Evolutionary conservation across 1,140 invertebrate genomes (phyloP), one percentile per base, ranked within the genome.

Genomic region (Stenopsyche tienmushanensis): DNA sequence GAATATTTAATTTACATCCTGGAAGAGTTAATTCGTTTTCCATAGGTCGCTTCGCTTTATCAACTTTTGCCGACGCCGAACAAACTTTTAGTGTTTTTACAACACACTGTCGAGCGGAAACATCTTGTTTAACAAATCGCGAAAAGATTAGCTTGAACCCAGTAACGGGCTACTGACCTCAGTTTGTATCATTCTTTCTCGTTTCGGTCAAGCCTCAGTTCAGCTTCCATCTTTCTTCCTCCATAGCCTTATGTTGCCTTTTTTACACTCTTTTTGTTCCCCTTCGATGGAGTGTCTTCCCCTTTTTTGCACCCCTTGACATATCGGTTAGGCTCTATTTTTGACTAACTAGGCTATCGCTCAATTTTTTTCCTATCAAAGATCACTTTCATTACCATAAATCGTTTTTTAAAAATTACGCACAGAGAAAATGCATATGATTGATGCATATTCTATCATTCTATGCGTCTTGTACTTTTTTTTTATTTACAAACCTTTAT

Each of bases 51-150:
- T 57, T 57, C 54, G 42, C 54, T 57, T 57, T 57, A 57, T 57
- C 54, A 57, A 18, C 17, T 26, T 29, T 20, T 26, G 26, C 34
- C 34, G 54, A 57, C 54, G 54, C 2, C 39, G 13, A 18, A 15
- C 26, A 57, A 57, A 34, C 29, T 57, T 55, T 39, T 29, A 39
- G 29, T 55, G 53, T 55, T 55, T 57, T 42, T 23, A 15, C 7
- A 42, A 57, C 26, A 57, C 10, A 57, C 26, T 9, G 44, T 15
- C 17, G 9, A 5, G 9, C 18, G 50, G n/a, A 39, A 57, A 57
- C 54, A 57, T 57, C 54, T 57, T 57, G 54, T 57, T 57, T 57
- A 57, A 57, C 54, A 57, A 57, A 57, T 57, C 54, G 54, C 54
- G 54, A 57, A 57, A 57, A 57, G 54, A 57, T 57, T 57, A 57